phyloP scores from a whole-genome alignment of 30 jellyfish, hydroid and myxozoan genomes.

The Cassiopea xamachana region DNA sequence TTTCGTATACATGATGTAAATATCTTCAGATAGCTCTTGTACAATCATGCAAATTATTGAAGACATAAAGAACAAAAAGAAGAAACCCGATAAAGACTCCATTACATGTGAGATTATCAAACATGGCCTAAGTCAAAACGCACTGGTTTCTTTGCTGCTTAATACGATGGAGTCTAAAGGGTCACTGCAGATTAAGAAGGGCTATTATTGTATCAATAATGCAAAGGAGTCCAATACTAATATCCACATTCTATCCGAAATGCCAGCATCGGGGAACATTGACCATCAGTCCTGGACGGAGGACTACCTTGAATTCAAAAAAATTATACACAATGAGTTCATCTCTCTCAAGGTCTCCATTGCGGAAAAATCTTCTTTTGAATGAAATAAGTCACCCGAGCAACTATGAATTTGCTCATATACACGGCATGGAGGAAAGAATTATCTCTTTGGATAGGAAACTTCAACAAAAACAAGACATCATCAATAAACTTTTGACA shows the following conservation, averaged over 20 bases:
- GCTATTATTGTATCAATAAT: too few species aligned
- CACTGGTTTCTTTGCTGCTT: too few species aligned
- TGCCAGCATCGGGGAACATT: conserved; percentile 28
- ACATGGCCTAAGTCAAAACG: too few species aligned
- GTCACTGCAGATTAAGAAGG: too few species aligned
- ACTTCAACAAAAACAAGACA: conserved; percentile 27
- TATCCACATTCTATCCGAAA: neutral
- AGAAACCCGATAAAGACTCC: conserved; percentile 21
- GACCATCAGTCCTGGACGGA: conserved; percentile 7
- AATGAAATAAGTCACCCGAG: conserved; percentile 25
- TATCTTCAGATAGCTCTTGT: conserved; percentile 15
- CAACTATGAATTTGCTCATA: conserved; percentile 13
- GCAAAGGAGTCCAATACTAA: conserved; percentile 3
- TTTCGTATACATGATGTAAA: too few species aligned
- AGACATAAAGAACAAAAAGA: conserved; percentile 45
- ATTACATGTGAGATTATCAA: neutral
- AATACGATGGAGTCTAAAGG: too few species aligned
- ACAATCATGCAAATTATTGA: conserved; percentile 30
- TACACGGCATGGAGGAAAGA: conserved; percentile 20
- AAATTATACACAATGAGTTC: conserved; percentile 32
- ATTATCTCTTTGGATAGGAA: conserved; percentile 25
- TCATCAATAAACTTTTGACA: neutral
- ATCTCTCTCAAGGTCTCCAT: conserved; percentile 45
- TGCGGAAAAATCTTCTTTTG: conserved; percentile 4
- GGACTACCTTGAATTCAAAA: conserved; percentile 40